Evolutionary conservation across 2,113 vertebrate genomes (phyloP), one percentile per base, ranked within the genome.

Genomic region (Peromyscus polionotus): DNA sequence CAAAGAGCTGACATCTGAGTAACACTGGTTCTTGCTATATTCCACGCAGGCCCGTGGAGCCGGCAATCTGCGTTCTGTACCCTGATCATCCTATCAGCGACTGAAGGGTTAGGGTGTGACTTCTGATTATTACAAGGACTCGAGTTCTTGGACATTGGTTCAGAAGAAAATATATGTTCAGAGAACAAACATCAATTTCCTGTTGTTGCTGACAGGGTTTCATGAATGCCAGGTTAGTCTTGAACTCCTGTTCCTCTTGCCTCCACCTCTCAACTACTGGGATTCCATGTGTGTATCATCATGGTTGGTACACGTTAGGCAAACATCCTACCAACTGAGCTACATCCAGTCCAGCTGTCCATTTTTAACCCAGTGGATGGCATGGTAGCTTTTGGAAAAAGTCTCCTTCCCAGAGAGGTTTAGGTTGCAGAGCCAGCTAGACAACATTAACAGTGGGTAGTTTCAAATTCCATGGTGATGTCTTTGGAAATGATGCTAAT

Each of bases 401-500:
- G 19, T 93, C 36, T n/a, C 67, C 5, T 90, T n/a, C 72, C 42
- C 68, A 89, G 31, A 20, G 65, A 86, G 75, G 45, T 22, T 86
- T 92, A 70, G 45, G 24, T 7, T 57, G 61, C 54, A 90, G 90
- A 93, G 36, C 17, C n/a, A 93, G 59, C 13, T 70, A n/a, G 48
- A n/a, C 65, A 70, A 73, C 65, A 63, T 88, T 67, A 42, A 85
- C 3, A 72, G 9, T 39, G 39, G 14, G 54, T 28, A n/a, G 19
- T 87, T 93, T 80, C 42, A 73, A 92, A 59, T 76, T 94, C 16
- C 19, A 24, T 16, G 36, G n/a, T 57, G 39, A 93, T 79, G 10
- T 84, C 61, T 95, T 73, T 86, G 90, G 90, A 97, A 90, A 88
- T 76, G 89, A 94, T 96, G 88, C 85, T 67, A 94, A 70, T 54